These are phyloP conservation scores for Agrotis exclamationis DNA, from an alignment of 2,888 invertebrate genomes.

Conservation along the genomic window DNA sequence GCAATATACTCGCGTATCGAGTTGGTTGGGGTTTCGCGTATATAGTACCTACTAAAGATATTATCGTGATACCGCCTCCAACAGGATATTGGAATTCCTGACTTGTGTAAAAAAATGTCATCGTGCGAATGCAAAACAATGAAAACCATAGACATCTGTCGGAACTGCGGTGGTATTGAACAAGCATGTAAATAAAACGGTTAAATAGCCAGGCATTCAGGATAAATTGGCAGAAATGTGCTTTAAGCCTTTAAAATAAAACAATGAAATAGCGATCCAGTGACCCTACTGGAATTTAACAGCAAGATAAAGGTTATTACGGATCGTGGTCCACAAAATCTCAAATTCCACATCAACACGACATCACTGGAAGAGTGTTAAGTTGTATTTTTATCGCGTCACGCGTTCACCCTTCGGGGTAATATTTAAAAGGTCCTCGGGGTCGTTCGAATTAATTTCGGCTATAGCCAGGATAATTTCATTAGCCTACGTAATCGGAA, in stretches of 20 bases:
- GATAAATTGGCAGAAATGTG: not conserved
- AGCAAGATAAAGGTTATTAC: conserved; percentile 11
- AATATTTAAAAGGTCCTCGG: conserved; percentile 79
- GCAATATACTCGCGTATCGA: conserved; percentile 31
- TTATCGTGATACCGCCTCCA: conserved; percentile 51
- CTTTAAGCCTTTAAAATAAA: not conserved
- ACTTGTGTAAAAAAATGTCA: conserved; percentile 13
- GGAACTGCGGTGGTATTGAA: not conserved
- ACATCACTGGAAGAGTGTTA: conserved; percentile 54
- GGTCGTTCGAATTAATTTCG: conserved; percentile 81
- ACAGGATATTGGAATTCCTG: conserved; percentile 59
- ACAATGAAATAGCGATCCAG: conserved; percentile 5
- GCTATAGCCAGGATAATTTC: conserved; percentile 83
- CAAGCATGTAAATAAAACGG: not conserved
- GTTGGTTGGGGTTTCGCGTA: conserved; percentile 33
- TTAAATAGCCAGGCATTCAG: not conserved
- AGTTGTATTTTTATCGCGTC: conserved; percentile 73
- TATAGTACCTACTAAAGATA: conserved; percentile 49
- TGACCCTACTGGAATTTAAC: not conserved
- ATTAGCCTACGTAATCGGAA: conserved; percentile 77
- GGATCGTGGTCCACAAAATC: conserved; percentile 28
- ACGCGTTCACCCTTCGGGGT: conserved; percentile 71
- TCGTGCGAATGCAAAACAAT: not conserved
- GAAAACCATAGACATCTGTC: not conserved
- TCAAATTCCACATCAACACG: conserved; percentile 45